Conservation (phyloP, 2,888 invertebrate genomes). For the Ypsolopha sequella region DNA sequence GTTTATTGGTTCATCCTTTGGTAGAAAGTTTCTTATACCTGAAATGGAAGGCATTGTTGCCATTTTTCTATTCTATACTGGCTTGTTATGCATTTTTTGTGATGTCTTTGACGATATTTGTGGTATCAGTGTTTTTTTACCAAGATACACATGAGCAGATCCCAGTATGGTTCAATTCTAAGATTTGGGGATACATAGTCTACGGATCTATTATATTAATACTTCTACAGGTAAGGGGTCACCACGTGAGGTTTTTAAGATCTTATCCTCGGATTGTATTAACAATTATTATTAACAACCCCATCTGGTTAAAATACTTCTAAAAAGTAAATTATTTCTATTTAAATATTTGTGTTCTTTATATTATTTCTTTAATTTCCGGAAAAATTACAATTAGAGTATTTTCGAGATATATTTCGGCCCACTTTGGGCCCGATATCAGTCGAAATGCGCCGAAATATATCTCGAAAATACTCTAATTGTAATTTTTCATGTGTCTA, state of each 20-base stretch:
- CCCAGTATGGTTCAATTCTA: constrained; percentile 33
- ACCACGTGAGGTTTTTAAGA: too few relatives aligned
- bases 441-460: too few relatives aligned
- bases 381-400: too few relatives aligned
- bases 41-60: constrained; percentile 67
- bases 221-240: constrained; percentile 44
- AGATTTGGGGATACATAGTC: constrained; percentile 46
- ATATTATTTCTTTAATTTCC: constrained; percentile 6
- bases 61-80: constrained; percentile 66
- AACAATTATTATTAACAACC: too few relatives aligned
- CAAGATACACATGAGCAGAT: constrained; percentile 35
- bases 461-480: too few relatives aligned
- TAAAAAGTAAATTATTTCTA: too few relatives aligned
- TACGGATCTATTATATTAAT: constrained; percentile 43
- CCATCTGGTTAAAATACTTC: too few relatives aligned
- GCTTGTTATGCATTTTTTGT: constrained; percentile 61
- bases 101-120: constrained; percentile 55
- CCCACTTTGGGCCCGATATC: too few relatives aligned
- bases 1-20: constrained; percentile 65
- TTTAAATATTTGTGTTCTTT: neutral
- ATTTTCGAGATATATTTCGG: too few relatives aligned
- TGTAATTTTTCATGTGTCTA: too few relatives aligned
- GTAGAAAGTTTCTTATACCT: constrained; percentile 68
- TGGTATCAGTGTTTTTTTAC: constrained; percentile 57
- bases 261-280: too few relatives aligned